phyloP scores from a whole-genome alignment of 2,888 invertebrate species.

The Andricus quercusramuli region DNA sequence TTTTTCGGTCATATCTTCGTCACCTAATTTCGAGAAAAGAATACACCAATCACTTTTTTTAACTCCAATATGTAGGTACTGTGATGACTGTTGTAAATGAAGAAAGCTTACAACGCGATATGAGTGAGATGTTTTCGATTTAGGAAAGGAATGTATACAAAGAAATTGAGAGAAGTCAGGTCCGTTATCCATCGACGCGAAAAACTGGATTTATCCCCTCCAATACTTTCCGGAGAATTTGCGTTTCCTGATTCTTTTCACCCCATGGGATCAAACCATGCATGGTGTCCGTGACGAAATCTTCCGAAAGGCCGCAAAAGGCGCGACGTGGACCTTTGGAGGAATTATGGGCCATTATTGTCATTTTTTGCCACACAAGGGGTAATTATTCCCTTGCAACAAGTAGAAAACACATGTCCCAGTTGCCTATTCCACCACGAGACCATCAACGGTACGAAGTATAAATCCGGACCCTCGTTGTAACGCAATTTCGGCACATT shows the following conservation, averaged over 20 bases:
- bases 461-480: slow-evolving; percentile 72
- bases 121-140: too few relatives aligned
- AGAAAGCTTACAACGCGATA: too few relatives aligned
- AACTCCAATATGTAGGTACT: too few relatives aligned
- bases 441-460: slow-evolving; percentile 49
- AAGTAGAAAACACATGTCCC: slow-evolving; percentile 73
- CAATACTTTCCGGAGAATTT: slow-evolving; percentile 43
- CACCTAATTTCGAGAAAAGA: too few relatives aligned
- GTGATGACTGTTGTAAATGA: too few relatives aligned
- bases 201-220: background rate
- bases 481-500: slow-evolving; percentile 72
- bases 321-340: slow-evolving; percentile 35
- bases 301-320: slow-evolving; percentile 38
- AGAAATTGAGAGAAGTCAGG: background rate
- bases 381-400: slow-evolving; percentile 69
- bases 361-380: slow-evolving; percentile 52
- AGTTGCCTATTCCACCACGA: slow-evolving; percentile 77
- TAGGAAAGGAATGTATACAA: too few relatives aligned
- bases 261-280: slow-evolving; percentile 63
- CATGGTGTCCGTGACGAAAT: slow-evolving; percentile 80
- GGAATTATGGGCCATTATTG: slow-evolving; percentile 61
- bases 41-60: too few relatives aligned
- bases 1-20: too few relatives aligned
- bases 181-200: background rate
- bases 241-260: slow-evolving; percentile 59